Percentiles rank a stretch among this genome's conserved stretches.
Conservation (phyloP, 92 coral and sea anemone species). For the Phenganax marumi region DNA sequence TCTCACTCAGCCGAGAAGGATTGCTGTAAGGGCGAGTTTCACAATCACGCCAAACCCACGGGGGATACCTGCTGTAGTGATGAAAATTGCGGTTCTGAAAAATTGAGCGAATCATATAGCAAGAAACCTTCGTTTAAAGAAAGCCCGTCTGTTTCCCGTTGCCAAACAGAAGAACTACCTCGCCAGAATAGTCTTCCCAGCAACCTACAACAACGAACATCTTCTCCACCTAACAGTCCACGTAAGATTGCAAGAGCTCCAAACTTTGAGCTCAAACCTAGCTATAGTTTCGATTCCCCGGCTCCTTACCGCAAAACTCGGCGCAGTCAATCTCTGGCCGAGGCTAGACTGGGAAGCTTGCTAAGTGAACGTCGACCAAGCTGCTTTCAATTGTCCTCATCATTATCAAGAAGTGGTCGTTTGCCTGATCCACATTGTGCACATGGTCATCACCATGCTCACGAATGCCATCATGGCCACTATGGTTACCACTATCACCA, state of each 20-base stretch:
- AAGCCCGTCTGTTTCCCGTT: background rate
- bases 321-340: slow-evolving; percentile 20
- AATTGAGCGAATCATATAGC: background rate
- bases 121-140: background rate
- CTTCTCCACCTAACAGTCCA: slow-evolving; percentile 3
- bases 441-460: slow-evolving; percentile 5
- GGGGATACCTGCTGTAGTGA: background rate
- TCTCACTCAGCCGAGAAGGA: background rate
- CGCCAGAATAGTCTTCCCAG: background rate
- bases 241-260: slow-evolving; percentile 1
- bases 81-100: slow-evolving; percentile 1
- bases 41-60: background rate
- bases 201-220: background rate
- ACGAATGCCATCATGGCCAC: background rate
- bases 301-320: slow-evolving; percentile 8
- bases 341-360: slow-evolving; percentile 7
- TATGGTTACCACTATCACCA: background rate
- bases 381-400: background rate
- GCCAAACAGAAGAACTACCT: background rate
- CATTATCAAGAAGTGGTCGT: background rate
- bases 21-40: background rate
- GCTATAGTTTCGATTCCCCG: background rate
- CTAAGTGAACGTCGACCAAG: slow-evolving; percentile 28
- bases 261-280: background rate
- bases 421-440: slow-evolving; percentile 3